Conservation (phyloP, 2,888 invertebrate genomes). For the Lithophane semibrunnea region DNA sequence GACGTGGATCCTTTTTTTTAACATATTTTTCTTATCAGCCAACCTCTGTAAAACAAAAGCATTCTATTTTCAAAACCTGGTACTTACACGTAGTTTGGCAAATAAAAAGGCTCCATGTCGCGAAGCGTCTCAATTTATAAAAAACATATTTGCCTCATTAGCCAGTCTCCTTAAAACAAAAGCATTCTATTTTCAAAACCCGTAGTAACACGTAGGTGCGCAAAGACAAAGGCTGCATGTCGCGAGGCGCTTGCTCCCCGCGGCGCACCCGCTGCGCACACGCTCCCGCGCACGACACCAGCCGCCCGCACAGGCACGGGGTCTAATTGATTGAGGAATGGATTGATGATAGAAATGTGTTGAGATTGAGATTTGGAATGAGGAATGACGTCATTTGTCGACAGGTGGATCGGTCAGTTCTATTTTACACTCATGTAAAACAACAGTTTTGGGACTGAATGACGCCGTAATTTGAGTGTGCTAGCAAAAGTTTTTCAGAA, state of each 20-base stretch:
- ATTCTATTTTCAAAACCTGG: conserved; percentile 3
- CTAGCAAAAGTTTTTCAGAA: background rate
- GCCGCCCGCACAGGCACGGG: conserved; percentile 29
- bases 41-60: conserved; percentile 32
- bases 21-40: background rate
- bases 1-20: no score
- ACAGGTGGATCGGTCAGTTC: background rate
- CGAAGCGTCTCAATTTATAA: no score
- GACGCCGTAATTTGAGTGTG: background rate
- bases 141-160: background rate
- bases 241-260: conserved; percentile 58
- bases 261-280: conserved; percentile 61
- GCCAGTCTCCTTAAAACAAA: conserved; percentile 32
- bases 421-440: background rate
- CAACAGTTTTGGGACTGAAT: background rate
- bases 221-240: conserved; percentile 67
- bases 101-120: no score
- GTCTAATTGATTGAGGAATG: conserved; percentile 59
- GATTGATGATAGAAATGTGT: conserved; percentile 30
- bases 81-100: no score
- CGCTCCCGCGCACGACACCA: conserved; percentile 57
- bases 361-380: conserved; percentile 4
- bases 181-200: conserved; percentile 31
- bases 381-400: background rate
- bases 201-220: conserved; percentile 64